Evolutionary conservation across 2,888 invertebrate species (phyloP), one percentile per base, ranked within the genome.

Genomic region (Orthonychiurus folsomi): DNA sequence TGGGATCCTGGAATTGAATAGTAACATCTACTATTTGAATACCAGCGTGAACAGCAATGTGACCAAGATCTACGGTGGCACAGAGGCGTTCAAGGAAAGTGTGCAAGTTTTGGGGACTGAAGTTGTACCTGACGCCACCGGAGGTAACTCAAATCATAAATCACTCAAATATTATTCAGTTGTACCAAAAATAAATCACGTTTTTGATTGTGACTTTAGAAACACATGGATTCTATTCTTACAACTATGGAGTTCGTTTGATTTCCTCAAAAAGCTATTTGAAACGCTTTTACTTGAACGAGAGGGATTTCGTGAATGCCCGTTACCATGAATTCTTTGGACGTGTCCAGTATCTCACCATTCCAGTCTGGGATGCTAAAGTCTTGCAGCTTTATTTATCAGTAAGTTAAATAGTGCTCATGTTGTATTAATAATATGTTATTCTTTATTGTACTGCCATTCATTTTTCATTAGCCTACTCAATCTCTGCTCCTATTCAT

Each of bases 211-310:
- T 57, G 18, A 25, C 23, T 57, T n/a, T 21, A 59, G 59, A 50
- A 25, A 59, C 59, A 2, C 5, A 50, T 3, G 59, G 59, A 23
- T 23, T 50, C 3, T 50, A 28, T 5, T n/a, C 47, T 5, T 59
- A 59, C 50, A 48, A 3, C 3, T 59, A 24, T 37, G 23, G 28
- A n/a, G 50, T 50, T 18, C 12, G 20, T 5, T 50, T 59, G 3
- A 27, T 3, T 15, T 20, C 50, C 2, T 50, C 55, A 56, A 69
- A 65, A 47, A 55, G 48, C 54, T 54, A 23, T 18, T 54, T 59
- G 37, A 64, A 63, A 25, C 54, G 52, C 56, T 72, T 72, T 62
- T 69, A 66, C 50, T 52, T 58, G 15, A 72, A 72, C 60, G 72
- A 72, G 55, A 28, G 66, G n/a, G 72, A 72, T 60, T 62, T 26